Base-by-base conservation (phyloP, 64 coral and sea anemone genomes). In the Dendrophyllia cribrosa region DNA sequence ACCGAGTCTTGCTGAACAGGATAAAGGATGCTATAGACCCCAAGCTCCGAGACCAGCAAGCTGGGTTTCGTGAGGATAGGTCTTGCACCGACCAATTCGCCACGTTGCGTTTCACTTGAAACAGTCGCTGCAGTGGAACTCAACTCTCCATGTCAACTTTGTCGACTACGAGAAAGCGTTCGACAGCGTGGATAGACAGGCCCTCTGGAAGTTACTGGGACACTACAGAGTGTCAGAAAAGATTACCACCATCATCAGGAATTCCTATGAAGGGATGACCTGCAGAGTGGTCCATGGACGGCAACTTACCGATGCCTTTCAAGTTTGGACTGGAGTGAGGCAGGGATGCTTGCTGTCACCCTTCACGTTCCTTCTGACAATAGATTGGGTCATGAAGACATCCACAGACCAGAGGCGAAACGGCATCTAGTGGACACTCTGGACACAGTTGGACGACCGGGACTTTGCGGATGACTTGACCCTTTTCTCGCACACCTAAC, bases 1-100 rank as follows among this genome's bases (percentile, higher is more conserved):
- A 83, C 58, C 10, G 79, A 13, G 43, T 64, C 50, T 22, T 83
- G 51, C 59, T 83, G 15, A 43, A 83, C 15, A 83, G 79, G 64
- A 83, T 83, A 50, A 64, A 83, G 63, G 22, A 63, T 64, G 53
- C 2, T 1, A 24, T 64, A 7, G 56, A 83, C 59, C 13, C 79
- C 15, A 2, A 83, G 1, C 58, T 64, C 19, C 51, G 59, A 23
- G 79, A 83, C 58, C 79, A 83, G 59, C 7, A 83, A 43, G 79
- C 56, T 43, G 79, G 79, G 6, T 83, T 83, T 21, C 79, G 79
- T 14, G 4, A 83, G 79, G 56, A 83, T 3, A 60, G 12, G 26
- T 77, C 75, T 15, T 77, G 75, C 75, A 48, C 20, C 5, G 75
- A 77, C 44, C 75, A 77, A 10, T 9, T 77, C 44, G 75, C 75